These are phyloP conservation scores for Megaleporinus macrocephalus DNA, from an alignment of 2,113 vertebrate genomes.

Conservation along the genomic window DNA sequence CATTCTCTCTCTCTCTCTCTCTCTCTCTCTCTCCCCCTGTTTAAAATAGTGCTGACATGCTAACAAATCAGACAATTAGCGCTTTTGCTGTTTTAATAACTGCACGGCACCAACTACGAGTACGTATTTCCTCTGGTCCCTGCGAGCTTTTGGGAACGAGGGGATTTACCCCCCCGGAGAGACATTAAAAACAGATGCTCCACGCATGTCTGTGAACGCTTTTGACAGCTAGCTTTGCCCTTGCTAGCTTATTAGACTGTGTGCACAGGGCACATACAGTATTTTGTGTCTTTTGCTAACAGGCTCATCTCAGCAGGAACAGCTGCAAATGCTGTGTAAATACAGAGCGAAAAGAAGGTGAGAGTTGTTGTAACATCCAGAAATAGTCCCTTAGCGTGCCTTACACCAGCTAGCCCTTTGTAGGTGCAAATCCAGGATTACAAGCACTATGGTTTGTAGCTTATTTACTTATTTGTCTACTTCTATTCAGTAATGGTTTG, in stretches of 20 bases:
- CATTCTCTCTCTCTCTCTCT: neutral
- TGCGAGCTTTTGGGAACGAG: conserved; percentile 55
- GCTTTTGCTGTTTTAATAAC: conserved; percentile 63
- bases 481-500: no score
- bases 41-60: conserved; percentile 72
- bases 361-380: neutral
- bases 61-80: conserved; percentile 71
- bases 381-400: neutral
- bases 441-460: neutral
- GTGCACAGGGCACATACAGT: conserved; percentile 14
- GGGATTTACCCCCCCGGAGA: conserved; percentile 45
- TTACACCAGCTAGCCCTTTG: neutral
- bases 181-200: conserved; percentile 56
- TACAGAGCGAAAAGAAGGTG: neutral
- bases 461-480: neutral
- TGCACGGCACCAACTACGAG: conserved; percentile 36
- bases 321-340: neutral
- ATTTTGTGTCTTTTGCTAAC: conserved; percentile 12
- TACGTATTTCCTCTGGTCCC: conserved; percentile 64
- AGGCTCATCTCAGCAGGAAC: conserved; percentile 16
- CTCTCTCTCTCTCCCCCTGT: conserved; percentile 36
- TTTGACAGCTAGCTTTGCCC: conserved; percentile 4
- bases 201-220: conserved; percentile 14
- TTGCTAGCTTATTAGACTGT: conserved; percentile 10
- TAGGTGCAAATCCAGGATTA: neutral